Evolutionary conservation across 2,113 vertebrate genomes (phyloP), one percentile per base, ranked within the genome.

Genomic region (Paralichthys olivaceus): DNA sequence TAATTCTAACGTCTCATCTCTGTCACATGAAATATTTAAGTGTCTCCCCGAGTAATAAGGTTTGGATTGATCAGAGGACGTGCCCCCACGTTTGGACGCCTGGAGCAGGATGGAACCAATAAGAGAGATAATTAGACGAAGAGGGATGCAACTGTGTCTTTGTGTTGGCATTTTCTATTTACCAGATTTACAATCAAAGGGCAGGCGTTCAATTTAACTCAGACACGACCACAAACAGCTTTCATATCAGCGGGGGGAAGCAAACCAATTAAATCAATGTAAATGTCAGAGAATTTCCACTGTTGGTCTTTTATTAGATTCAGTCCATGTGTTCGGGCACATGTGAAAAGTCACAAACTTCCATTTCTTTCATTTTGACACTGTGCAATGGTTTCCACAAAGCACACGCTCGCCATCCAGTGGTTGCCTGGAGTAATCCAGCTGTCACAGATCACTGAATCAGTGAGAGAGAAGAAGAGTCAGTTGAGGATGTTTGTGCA

Each of bases 11-110:
- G 63, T 45, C 55, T 84, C 72, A 64, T 87, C 72, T 84, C 72
- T 71, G 80, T 65, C 69, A 67, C 82, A 88, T 89, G 32, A 90
- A 91, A 88, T 88, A 91, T 92, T 90, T 72, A 88, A 84, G 83
- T 80, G 60, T 56, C 63, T 88, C 63, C 57, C 58, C 34, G 67
- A 84, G 87, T 87, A 88, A 90, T 90, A 88, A 88, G 89, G 84
- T 87, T 84, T 56, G 84, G 75, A 91, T 80, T 88, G 91, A 91
- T 91, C 89, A 76, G 64, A 87, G 66, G 79, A 87, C 51, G 58
- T 49, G 77, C 20, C 77, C 75, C 45, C 53, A 32, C 55, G 25
- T 87, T 77, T 32, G 77, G 77, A 81, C 0, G 83, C 86, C 84
- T 56, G 60, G 40, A 84, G 89, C 40, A 3, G 45, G 74, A 83